Evolutionary conservation across 1,140 invertebrate species (phyloP), one percentile per base, ranked within the genome.

Genomic region (Sminthurinus signatus): DNA sequence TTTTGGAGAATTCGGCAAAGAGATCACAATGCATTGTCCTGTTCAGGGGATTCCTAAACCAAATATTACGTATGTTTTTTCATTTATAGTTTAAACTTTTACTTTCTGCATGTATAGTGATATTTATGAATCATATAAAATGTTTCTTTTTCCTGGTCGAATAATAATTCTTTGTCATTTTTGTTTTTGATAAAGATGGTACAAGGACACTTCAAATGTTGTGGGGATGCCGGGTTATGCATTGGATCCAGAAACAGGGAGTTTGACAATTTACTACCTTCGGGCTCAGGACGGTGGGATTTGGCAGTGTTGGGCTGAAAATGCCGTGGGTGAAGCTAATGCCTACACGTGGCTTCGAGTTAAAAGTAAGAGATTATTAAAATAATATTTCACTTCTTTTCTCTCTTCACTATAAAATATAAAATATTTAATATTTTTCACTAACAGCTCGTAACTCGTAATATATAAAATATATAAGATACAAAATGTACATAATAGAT

Each of bases 341-440:
- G 85, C 86, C 57, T 88, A 88, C 66, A 93, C 91, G 3, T 96
- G 92, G 91, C 80, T 98, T 10, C 87, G 88, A 81, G 92, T 95
- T 32, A 96, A 95, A 86, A 95, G 93, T 96, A 84, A 89, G 90
- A n/a, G n/a, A n/a, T n/a, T n/a, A n/a, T n/a, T n/a, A n/a, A n/a
- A n/a, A n/a, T n/a, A n/a, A n/a, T n/a, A n/a, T n/a, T n/a, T n/a
- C n/a, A n/a, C n/a, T n/a, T n/a, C n/a, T n/a, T n/a, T n/a, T n/a
- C n/a, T n/a, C n/a, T n/a, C n/a, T n/a, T n/a, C n/a, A n/a, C n/a
- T n/a, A n/a, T n/a, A n/a, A n/a, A n/a, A n/a, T n/a, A n/a, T n/a
- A n/a, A n/a, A n/a, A n/a, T n/a, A n/a, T n/a, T n/a, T n/a, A n/a
- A n/a, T n/a, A n/a, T n/a, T n/a, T n/a, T n/a, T n/a, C n/a, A n/a